Evolutionary conservation across 2,797 vertebrate genomes (phyloP), one percentile per base, ranked within the genome.

Genomic region (Acrossocheilus wenchowensis): DNA sequence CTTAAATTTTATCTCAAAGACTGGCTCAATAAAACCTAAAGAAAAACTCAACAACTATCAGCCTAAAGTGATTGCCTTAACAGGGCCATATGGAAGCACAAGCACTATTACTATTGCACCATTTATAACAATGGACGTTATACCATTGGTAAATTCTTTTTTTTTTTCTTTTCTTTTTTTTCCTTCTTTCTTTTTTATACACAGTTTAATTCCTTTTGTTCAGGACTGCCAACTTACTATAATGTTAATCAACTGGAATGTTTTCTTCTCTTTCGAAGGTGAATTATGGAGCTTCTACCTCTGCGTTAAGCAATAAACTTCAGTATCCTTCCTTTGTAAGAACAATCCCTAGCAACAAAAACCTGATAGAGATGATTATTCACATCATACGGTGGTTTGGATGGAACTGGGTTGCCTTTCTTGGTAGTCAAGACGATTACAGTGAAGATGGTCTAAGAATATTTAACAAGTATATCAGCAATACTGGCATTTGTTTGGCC

Each of bases 351-450:
- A 94, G 94, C 0, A 96, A 96, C 84, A 87, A 88, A 87, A 64
- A 94, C 50, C 90, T 95, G 15, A 95, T 96, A n/a, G 88, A 95
- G 26, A 92, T 94, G 34, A 94, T 97, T 10, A 82, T 95, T 74
- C 88, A 43, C 36, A 92, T 97, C 74, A 79, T 97, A 62, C 83
- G 78, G 86, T 89, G 75, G 17, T 97, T 97, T 0, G 19, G 90
- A 0, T 98, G 97, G 97, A 93, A 89, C 0, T 98, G 97, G 97
- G 93, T 98, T 1, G 95, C 94, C 0, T 91, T 96, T 73, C 89
- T 97, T 6, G 90, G 94, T 89, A 95, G 93, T 0, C 80, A 94
- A 0, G 90, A 95, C 0, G 77, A 87, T 77, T 97, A 96, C 0
- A 95, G 97, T 48, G 89, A 45, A 17, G 89, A 94, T 0, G 93